Evolutionary conservation across 2,797 vertebrate species (phyloP), one percentile per base, ranked within the genome.

Genomic region (Kryptolebias ocellatus): DNA sequence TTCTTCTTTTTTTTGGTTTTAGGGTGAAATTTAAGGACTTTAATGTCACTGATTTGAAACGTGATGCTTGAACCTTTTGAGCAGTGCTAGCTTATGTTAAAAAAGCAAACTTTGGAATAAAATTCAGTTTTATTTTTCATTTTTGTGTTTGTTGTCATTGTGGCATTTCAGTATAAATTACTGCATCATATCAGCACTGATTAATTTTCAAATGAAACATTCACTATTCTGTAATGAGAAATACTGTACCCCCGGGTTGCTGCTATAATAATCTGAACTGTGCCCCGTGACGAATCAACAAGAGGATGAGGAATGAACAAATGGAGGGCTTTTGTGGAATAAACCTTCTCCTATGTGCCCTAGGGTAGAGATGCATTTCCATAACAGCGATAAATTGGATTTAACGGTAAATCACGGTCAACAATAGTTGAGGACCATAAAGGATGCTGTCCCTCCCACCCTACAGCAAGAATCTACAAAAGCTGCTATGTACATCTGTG

Each of bases 351-450:
- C 81, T 85, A 88, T 77, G 76, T 72, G 80, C 89, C 76, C 71
- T 74, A 89, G 91, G 92, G 81, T 65, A 78, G 83, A 88, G 78
- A 86, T 81, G 74, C 80, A 93, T 93, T 94, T 93, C 91, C 92
- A 93, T 93, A 92, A 88, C 86, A 84, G 92, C 90, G 93, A 92
- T 92, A 94, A 94, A 95, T 94, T 91, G 92, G 91, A 95, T 95
- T 95, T 94, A 92, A 94, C 92, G 90, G 91, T 78, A 81, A 91
- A 93, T 95, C 92, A 92, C 74, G 72, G 87, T 37, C 91, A 91
- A 94, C 93, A 94, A 95, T 93, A 84, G 90, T 16, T 44, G 75
- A 86, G 84, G 83, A 88, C 45, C 66, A 87, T 82, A 9, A 83
- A 61, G 79, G 84, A 79, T 73, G 76, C 46, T 61, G 74, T 78